Percentiles rank a stretch among this genome's conserved stretches.
Conservation (phyloP, 2,888 invertebrate species). For the Flexamia atlantica region DNA sequence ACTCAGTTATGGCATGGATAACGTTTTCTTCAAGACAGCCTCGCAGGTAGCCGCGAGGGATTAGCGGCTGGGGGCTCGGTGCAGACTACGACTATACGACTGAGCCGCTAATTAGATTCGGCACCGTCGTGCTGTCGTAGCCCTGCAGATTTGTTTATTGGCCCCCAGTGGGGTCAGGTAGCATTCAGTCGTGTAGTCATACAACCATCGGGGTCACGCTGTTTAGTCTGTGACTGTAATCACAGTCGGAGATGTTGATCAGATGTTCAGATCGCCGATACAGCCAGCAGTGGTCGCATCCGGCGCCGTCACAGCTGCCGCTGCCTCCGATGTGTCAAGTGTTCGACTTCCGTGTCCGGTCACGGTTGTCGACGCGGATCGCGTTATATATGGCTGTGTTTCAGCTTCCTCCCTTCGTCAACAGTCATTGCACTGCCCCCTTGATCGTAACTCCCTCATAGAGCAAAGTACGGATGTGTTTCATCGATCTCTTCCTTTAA, state of each 20-base stretch:
- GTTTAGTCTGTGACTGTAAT: neutral
- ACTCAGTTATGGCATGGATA: too few species aligned
- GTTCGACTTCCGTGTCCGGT: constrained; percentile 35
- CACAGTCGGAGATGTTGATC: constrained; percentile 1
- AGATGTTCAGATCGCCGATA: constrained; percentile 2
- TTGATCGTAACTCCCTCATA: neutral
- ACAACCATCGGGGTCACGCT: neutral
- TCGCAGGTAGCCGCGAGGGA: too few species aligned
- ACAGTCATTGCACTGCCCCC: neutral
- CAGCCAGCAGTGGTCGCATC: neutral
- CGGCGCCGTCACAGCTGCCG: constrained; percentile 13
- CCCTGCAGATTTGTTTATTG: too few species aligned
- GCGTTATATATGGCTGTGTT: constrained; percentile 13
- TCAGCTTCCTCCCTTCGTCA: constrained; percentile 2
- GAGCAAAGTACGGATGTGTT: too few species aligned
- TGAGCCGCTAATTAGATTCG: too few species aligned
- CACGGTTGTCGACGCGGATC: neutral
- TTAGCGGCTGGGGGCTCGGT: too few species aligned
- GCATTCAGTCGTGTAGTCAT: too few species aligned
- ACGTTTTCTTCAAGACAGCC: too few species aligned
- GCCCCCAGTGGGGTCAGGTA: too few species aligned
- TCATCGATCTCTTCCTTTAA: too few species aligned
- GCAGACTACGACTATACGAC: too few species aligned
- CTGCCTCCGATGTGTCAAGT: neutral
- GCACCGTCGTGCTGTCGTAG: too few species aligned